Evolutionary conservation across 2,888 invertebrate genomes (phyloP).

Genomic region (Andricus curvator): DNA sequence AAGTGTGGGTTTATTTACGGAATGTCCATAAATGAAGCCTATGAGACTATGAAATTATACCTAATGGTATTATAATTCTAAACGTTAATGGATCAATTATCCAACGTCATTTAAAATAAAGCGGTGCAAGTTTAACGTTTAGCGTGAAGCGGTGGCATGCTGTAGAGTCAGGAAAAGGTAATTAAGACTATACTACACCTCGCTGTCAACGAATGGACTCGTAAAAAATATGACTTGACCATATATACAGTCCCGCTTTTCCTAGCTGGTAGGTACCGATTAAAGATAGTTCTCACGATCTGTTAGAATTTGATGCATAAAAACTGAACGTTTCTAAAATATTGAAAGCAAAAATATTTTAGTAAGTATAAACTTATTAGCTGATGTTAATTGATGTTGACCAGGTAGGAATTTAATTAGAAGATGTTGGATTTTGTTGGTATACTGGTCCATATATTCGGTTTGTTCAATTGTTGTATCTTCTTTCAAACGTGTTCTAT

Average conservation of each 20-base stretch:
- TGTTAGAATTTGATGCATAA: neutral
- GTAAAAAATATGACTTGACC: constrained; percentile 30
- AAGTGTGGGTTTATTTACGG: constrained; percentile 2
- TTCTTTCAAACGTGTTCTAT: too few species aligned
- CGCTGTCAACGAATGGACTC: constrained; percentile 60
- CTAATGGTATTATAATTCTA: neutral
- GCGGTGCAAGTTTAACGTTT: constrained; percentile 50
- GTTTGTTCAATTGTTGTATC: too few species aligned
- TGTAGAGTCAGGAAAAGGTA: constrained; percentile 60
- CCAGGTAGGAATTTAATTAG: too few species aligned
- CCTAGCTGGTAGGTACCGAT: neutral
- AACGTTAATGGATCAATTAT: constrained; percentile 69
- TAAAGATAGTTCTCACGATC: constrained; percentile 11
- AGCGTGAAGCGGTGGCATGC: constrained; percentile 46
- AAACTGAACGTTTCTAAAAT: neutral
- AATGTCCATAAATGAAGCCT: neutral
- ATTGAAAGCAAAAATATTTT: neutral
- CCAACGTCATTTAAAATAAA: constrained; percentile 61
- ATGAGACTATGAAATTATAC: too few species aligned
- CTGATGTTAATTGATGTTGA: too few species aligned
- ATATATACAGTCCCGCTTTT: neutral
- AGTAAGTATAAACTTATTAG: too few species aligned
- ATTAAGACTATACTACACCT: constrained; percentile 66
- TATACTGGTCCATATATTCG: too few species aligned
- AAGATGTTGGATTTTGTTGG: too few species aligned